These are phyloP conservation scores for Cryptops parisi DNA, from an alignment of 2,888 invertebrate species.

Conservation along the genomic window DNA sequence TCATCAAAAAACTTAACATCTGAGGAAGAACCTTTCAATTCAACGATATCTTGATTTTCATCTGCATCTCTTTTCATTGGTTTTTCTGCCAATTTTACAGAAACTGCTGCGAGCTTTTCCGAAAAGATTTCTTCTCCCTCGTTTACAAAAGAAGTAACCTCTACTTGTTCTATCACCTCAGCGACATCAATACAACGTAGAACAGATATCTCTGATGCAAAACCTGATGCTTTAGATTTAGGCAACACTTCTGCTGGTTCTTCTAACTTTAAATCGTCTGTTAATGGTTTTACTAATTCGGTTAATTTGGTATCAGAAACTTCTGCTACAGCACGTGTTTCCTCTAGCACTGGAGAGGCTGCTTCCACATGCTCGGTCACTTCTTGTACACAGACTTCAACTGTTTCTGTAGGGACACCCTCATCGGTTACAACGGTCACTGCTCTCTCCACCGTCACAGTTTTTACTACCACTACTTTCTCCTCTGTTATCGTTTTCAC, in stretches of 20 bases:
- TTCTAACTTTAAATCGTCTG: slow-evolving; percentile 36
- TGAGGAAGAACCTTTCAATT: not conserved
- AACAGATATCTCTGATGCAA: slow-evolving; percentile 7
- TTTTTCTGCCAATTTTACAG: not conserved
- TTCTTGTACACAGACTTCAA: slow-evolving; percentile 28
- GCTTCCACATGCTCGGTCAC: slow-evolving; percentile 36
- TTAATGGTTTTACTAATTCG: slow-evolving; percentile 23
- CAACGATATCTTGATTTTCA: slow-evolving; percentile 9
- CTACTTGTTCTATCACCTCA: slow-evolving; percentile 19
- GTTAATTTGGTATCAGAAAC: slow-evolving; percentile 19
- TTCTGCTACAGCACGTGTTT: slow-evolving; percentile 23
- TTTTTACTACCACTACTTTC: slow-evolving; percentile 37
- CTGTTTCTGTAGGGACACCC: slow-evolving; percentile 13
- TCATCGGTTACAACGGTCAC: slow-evolving; percentile 30
- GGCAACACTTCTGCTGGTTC: slow-evolving; percentile 38
- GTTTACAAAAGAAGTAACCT: not conserved
- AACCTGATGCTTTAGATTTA: slow-evolving; percentile 33
- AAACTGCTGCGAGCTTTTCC: not conserved
- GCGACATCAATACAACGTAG: slow-evolving; percentile 22
- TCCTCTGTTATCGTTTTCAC: slow-evolving; percentile 25
- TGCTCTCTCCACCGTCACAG: slow-evolving; percentile 38
- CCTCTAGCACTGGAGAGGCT: slow-evolving; percentile 37
- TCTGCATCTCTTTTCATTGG: slow-evolving; percentile 3
- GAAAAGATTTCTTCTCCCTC: not conserved
- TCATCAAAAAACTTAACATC: too few species aligned